Base-by-base conservation (phyloP, 2,888 invertebrate genomes). In the Athalia circularis region DNA sequence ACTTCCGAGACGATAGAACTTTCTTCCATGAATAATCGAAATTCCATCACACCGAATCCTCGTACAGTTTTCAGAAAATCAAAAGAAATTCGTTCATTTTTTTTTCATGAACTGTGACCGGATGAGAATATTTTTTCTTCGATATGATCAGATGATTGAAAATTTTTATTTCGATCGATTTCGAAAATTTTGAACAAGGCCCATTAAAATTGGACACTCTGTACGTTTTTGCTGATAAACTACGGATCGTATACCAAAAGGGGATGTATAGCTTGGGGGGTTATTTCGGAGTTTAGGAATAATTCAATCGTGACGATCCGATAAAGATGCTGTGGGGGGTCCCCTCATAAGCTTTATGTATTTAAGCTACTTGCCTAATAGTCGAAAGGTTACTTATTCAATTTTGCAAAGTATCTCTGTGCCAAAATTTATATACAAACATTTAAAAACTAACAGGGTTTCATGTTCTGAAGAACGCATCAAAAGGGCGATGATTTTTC, bases 221-320 rank as follows among this genome's bases (percentile, higher is more conserved):
- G 11, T 54, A 54, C 43, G 8, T 29, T 8, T 7, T 5, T 5
- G 59, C 59, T 11, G 29, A 29, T 57, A 8, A n/a, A 47, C 72
- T 57, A 45, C 57, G 54, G 45, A 47, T 15, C 15, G 54, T 65
- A 9, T 54, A 54, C 52, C 29, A 45, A 59, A 72, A 59, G 79
- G 74, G 68, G 67, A 79, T 82, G 84, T 82, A 83, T 80, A 78
- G 80, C 79, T 81, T 80, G 79, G 47, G 47, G 84, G 85, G 83
- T 85, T 84, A 83, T 85, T 83, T 84, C 81, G 85, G 86, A 81
- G 86, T 89, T 89, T 90, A 89, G 88, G 88, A 88, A 84, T 87
- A 87, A 89, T 89, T 89, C 87, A 90, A 89, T 89, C 86, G 85
- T 84, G 83, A 84, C 84, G 86, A 89, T 88, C 88, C 81, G 87